Evolutionary conservation across 2,888 invertebrate genomes (phyloP), one percentile per base, ranked within the genome.

Genomic region (Yponomeuta malinellus): DNA sequence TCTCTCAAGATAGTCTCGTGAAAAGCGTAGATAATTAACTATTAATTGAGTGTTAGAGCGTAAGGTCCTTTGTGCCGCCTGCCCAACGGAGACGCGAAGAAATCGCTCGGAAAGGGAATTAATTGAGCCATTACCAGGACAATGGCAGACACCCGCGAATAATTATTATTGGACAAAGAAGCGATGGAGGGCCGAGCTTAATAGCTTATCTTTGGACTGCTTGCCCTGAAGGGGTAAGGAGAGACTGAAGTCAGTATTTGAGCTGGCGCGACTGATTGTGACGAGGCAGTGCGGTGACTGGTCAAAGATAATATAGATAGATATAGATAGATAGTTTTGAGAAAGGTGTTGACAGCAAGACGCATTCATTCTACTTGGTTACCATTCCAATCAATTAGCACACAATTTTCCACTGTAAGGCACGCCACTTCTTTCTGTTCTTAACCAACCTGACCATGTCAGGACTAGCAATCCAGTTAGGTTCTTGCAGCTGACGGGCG

Each of bases 11-110:
- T 59, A 15, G 52, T 12, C 52, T 59, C 52, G 12, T 59, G 52
- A 59, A 59, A 59, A 59, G 52, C 52, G 52, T 59, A 59, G 52
- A 59, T 59, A 59, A 59, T 59, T 59, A 59, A 59, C 52, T 59
- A 59, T 59, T 59, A 59, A 59, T 59, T 59, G 52, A 59, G 52
- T 59, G 52, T 59, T 59, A 59, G 52, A 59, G 52, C 52, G 52
- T 59, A 59, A 59, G 52, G 52, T 59, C 52, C 52, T 59, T 59
- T 59, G 52, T 59, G 52, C 52, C 52, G 52, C 15, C 52, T 15
- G 52, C 52, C 52, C 52, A 12, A 2, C 52, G 15, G 52, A 59
- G 52, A 59, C 52, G 52, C 52, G 52, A 59, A 59, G 52, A 59
- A 59, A 59, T 59, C 52, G 52, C 52, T 59, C 52, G 52, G 52